phyloP scores from a whole-genome alignment of 2,888 invertebrate genomes.

The Cataglyphis rosenhaueri region DNA sequence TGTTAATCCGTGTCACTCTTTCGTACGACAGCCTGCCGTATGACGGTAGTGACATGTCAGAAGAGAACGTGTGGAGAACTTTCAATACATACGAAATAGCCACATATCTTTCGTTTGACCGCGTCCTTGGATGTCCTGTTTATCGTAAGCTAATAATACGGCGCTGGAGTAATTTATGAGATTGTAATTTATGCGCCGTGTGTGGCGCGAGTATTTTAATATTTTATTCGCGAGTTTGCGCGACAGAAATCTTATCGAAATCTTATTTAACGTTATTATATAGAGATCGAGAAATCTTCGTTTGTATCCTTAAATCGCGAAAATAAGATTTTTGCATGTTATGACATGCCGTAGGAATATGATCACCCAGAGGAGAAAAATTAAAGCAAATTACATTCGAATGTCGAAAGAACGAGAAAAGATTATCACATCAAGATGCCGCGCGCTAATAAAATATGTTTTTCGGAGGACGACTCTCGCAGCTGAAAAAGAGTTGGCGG shows the following conservation, averaged over 20 bases:
- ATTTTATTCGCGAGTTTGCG: not conserved
- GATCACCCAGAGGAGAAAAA: not conserved
- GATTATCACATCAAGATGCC: not conserved
- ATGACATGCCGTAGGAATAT: not conserved
- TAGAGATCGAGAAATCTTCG: not conserved
- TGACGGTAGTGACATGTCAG: conserved; percentile 10
- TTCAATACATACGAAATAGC: conserved; percentile 21
- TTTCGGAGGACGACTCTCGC: conserved; percentile 46
- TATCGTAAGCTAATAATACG: conserved; percentile 1
- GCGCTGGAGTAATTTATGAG: not conserved
- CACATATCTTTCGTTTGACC: conserved; percentile 6
- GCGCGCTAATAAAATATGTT: conserved; percentile 54
- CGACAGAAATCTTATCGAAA: not conserved
- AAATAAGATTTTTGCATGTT: not conserved
- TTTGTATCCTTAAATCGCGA: not conserved
- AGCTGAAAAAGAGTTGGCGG: not conserved
- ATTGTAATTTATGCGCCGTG: conserved; percentile 26
- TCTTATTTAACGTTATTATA: not conserved
- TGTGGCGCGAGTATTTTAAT: not conserved
- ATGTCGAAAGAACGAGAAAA: not conserved
- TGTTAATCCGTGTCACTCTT: conserved; percentile 55
- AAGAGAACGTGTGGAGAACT: conserved; percentile 8
- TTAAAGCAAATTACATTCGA: not conserved
- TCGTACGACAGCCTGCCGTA: conserved; percentile 57
- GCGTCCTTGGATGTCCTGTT: conserved; percentile 24